phyloP scores from a whole-genome alignment of 2,888 invertebrate species.

The Monochamus alternatus region DNA sequence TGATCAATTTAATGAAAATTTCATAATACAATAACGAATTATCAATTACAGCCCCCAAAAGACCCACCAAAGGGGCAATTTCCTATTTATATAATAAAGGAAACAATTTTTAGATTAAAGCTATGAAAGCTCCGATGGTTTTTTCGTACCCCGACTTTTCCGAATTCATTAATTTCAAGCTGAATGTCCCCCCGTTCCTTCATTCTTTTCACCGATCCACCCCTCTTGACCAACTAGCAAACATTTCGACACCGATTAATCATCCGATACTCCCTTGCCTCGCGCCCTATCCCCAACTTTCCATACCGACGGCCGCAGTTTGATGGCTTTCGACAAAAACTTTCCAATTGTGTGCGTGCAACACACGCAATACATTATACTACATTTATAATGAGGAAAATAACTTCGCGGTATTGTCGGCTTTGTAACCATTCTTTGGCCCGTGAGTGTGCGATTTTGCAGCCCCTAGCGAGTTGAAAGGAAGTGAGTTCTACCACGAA shows the following conservation, averaged over 20 bases:
- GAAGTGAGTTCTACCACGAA: neutral
- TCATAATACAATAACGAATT: too few relatives aligned
- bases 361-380: neutral
- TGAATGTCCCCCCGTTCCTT: neutral
- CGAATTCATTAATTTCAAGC: neutral
- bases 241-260: neutral
- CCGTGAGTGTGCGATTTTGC: neutral
- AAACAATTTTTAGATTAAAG: neutral
- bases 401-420: neutral
- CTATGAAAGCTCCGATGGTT: neutral
- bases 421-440: neutral
- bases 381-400: neutral
- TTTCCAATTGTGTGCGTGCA: neutral
- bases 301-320: neutral
- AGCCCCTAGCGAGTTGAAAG: neutral
- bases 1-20: too few relatives aligned
- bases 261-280: neutral
- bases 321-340: neutral
- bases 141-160: neutral
- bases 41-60: neutral
- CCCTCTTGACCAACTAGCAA: constrained; percentile 8
- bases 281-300: neutral
- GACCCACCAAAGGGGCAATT: neutral
- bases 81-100: neutral
- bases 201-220: neutral